Conservation (phyloP, 2,888 invertebrate genomes). For the Magallana nippona region DNA sequence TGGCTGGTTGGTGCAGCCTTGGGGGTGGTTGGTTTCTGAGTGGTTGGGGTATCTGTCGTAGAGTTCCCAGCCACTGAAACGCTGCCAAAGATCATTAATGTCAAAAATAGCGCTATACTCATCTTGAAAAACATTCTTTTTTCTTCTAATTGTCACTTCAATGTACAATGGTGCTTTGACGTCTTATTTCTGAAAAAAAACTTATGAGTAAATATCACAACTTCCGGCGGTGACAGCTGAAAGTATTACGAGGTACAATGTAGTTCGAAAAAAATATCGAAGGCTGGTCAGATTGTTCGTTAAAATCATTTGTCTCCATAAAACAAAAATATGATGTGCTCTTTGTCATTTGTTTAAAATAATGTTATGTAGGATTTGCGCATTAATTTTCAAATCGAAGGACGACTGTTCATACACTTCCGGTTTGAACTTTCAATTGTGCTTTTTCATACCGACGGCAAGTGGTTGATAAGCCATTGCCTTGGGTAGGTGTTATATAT, state of each 20-base stretch:
- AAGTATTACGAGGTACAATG: not conserved
- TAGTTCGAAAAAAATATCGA: not conserved
- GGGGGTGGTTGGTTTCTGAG: slow-evolving; percentile 12
- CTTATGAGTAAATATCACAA: slow-evolving; percentile 26
- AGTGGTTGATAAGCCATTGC: slow-evolving; percentile 31
- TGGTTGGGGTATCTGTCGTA: slow-evolving; percentile 11
- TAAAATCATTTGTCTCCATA: too few relatives aligned
- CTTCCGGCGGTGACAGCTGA: not conserved
- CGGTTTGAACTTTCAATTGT: slow-evolving; percentile 31
- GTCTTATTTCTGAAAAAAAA: slow-evolving; percentile 5
- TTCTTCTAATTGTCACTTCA: not conserved
- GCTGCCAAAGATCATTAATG: not conserved
- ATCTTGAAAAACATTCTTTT: not conserved
- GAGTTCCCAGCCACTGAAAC: not conserved
- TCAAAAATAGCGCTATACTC: not conserved
- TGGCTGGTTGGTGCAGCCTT: slow-evolving; percentile 1
- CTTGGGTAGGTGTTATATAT: not conserved
- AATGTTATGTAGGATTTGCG: not conserved
- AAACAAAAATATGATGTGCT: too few relatives aligned
- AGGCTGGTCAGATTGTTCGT: too few relatives aligned
- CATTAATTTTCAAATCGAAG: not conserved
- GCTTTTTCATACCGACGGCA: slow-evolving; percentile 28
- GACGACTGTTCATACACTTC: not conserved
- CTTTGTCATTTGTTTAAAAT: too few relatives aligned
- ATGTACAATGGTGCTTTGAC: not conserved